Conservation (phyloP, 2,113 vertebrate species). For the Thymallus thymallus region DNA sequence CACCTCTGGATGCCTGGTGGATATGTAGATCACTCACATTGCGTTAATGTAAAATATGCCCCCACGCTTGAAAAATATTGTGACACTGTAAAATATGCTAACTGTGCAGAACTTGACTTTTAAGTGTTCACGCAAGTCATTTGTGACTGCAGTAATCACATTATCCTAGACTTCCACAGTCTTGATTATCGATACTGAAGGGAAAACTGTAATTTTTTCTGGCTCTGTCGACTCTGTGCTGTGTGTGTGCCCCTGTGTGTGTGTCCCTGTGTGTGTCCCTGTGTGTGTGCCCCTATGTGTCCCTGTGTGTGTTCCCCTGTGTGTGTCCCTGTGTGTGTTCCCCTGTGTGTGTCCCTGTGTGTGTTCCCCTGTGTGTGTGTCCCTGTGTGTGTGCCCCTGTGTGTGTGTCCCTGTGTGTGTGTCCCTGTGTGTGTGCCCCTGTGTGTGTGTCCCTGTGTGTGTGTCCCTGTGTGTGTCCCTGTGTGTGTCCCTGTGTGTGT, state of each 20-base stretch:
- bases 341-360: slow-evolving; percentile 10
- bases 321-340: slow-evolving; percentile 6
- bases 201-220: slow-evolving; percentile 13
- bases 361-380: too few relatives aligned
- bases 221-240: slow-evolving; percentile 45
- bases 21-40: slow-evolving; percentile 78
- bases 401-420: background rate
- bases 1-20: slow-evolving; percentile 52
- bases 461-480: background rate
- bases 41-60: slow-evolving; percentile 73
- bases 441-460: slow-evolving; percentile 5
- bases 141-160: slow-evolving; percentile 76
- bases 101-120: slow-evolving; percentile 76
- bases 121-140: slow-evolving; percentile 64
- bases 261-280: background rate
- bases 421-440: background rate
- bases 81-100: slow-evolving; percentile 77
- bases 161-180: slow-evolving; percentile 65
- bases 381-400: slow-evolving; percentile 7
- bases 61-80: slow-evolving; percentile 72
- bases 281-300: background rate
- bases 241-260: background rate
- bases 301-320: background rate
- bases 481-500: background rate
- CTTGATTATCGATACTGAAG: slow-evolving; percentile 60